Evolutionary conservation across 2,113 vertebrate genomes (phyloP).

Genomic region (Capreolus pygargus): DNA sequence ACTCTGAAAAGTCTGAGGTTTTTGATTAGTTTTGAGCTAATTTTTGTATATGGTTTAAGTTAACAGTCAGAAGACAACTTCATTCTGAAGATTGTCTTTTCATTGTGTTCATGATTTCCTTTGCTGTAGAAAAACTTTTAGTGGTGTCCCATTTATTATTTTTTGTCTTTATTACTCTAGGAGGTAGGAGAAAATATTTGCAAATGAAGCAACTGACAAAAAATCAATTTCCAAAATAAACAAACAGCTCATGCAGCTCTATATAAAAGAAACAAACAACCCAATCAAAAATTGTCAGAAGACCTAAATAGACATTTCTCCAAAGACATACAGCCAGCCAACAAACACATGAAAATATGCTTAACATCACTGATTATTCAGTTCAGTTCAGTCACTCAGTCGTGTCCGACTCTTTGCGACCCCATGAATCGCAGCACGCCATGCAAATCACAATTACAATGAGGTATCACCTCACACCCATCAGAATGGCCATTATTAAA

Average conservation of each 20-base stretch:
- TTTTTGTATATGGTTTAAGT: neutral
- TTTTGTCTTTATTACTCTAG: neutral
- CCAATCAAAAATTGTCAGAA: neutral
- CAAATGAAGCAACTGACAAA: neutral
- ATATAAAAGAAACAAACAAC: neutral
- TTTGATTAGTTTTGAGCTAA: neutral
- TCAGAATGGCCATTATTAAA: neutral
- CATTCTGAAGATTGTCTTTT: neutral
- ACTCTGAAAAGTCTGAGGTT: neutral
- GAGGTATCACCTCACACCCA: neutral
- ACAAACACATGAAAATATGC: neutral
- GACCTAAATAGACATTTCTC: neutral
- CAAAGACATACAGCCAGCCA: neutral
- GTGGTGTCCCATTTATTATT: neutral
- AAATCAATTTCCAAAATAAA: neutral
- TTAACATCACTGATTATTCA: neutral
- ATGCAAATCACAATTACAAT: neutral
- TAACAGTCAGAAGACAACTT: neutral
- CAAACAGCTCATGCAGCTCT: neutral
- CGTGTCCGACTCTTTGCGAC: too few species aligned
- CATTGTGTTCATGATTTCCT: neutral
- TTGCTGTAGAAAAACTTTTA: neutral
- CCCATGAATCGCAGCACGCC: rapidly evolving
- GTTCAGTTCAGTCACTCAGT: too few species aligned
- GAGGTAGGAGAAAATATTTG: neutral